A percentile compares a stretch with the other conserved stretches of the same genome.
Conservation (phyloP, 1,140 invertebrate genomes). For the Ceratina japonica region DNA sequence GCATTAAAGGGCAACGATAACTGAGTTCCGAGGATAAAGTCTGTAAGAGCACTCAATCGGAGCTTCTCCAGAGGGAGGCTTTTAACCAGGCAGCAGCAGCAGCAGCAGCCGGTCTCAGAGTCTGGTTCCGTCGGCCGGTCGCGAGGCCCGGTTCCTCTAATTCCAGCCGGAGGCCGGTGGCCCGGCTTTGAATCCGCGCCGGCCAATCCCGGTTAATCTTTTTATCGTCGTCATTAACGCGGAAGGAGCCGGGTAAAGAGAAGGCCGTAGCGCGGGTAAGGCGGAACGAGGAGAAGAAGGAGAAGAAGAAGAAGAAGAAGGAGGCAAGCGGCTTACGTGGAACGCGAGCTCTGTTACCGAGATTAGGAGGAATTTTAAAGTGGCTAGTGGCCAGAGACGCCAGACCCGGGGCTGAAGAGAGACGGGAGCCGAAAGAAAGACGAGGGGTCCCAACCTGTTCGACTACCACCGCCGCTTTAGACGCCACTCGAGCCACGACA, state of each 20-base stretch:
- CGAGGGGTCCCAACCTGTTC: neutral
- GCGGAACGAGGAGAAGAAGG: too few species aligned
- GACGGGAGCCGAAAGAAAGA: neutral
- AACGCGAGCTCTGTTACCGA: constrained; percentile 61
- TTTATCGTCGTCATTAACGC: constrained; percentile 68
- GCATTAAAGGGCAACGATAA: constrained; percentile 31
- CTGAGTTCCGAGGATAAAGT: neutral
- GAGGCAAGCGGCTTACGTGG: constrained; percentile 46
- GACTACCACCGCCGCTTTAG: constrained; percentile 43
- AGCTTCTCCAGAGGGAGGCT: constrained; percentile 18
- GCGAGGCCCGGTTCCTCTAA: constrained; percentile 13
- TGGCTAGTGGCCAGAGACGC: constrained; percentile 58
- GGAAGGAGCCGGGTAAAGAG: neutral
- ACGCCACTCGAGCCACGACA: constrained; percentile 44
- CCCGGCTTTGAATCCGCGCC: constrained; percentile 52
- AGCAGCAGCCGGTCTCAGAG: neutral
- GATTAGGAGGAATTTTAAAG: constrained; percentile 67
- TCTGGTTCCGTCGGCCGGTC: neutral
- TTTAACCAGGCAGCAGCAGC: constrained; percentile 3
- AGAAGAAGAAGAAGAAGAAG: neutral
- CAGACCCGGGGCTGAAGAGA: constrained; percentile 11
- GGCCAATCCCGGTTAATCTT: constrained; percentile 65
- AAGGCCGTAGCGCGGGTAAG: neutral
- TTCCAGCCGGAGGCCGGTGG: neutral
- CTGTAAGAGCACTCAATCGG: constrained; percentile 19